Conservation (phyloP, 2,797 vertebrate genomes). For the Catharus ustulatus region DNA sequence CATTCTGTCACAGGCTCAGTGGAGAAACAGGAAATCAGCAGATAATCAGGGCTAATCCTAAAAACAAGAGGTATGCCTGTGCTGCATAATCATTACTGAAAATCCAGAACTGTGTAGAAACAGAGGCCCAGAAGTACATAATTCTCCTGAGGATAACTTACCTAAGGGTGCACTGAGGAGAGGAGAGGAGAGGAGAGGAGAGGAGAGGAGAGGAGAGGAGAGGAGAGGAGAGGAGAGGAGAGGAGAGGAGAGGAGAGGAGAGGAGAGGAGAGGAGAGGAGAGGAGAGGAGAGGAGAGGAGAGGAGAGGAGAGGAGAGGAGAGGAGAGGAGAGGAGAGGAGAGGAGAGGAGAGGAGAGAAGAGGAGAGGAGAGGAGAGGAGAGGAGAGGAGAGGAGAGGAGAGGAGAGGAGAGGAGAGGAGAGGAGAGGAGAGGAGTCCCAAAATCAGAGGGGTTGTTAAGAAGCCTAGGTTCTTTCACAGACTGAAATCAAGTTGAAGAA, state of each 20-base stretch:
- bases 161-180: neutral
- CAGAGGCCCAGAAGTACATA: neutral
- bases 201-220: no score
- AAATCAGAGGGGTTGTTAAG: neutral
- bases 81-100: neutral
- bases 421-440: neutral
- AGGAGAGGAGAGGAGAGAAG: no score
- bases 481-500: neutral
- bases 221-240: neutral
- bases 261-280: no score
- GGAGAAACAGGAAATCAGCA: neutral
- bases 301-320: neutral
- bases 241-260: neutral
- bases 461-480: neutral
- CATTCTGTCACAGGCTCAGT: neutral
- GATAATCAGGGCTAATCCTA: neutral
- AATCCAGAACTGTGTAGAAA: neutral
- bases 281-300: no score
- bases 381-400: no score
- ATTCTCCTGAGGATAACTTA: neutral
- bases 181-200: no score
- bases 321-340: no score
- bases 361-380: no score
- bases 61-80: neutral
- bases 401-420: no score